These are phyloP conservation scores for Agonopterix heracliana DNA, from an alignment of 2,888 invertebrate species.

Conservation along the genomic window DNA sequence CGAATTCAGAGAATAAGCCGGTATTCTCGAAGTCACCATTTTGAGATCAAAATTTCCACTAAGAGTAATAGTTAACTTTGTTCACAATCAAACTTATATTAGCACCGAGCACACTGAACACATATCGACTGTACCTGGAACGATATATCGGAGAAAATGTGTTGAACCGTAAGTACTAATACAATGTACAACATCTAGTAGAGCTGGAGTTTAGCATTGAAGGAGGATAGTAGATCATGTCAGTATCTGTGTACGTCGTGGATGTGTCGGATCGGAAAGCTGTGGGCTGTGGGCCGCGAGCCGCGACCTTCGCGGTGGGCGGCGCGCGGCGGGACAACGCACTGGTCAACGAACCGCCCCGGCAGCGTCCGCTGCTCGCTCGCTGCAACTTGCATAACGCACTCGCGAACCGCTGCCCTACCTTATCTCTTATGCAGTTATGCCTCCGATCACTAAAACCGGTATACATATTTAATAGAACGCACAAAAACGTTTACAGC, in stretches of 20 bases:
- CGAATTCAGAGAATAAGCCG: slow-evolving; percentile 78
- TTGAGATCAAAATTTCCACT: slow-evolving; percentile 73
- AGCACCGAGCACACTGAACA: slow-evolving; percentile 66
- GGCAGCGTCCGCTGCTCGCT: slow-evolving; percentile 35
- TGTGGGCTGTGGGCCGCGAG: slow-evolving; percentile 42
- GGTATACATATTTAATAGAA: slow-evolving; percentile 22
- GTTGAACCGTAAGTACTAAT: slow-evolving; percentile 32
- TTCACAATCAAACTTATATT: slow-evolving; percentile 55
- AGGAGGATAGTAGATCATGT: neutral
- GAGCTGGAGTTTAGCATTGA: slow-evolving; percentile 2
- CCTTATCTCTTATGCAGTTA: slow-evolving; percentile 54
- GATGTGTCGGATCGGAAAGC: slow-evolving; percentile 15
- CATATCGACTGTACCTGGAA: slow-evolving; percentile 72
- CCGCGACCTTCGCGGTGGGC: slow-evolving; percentile 68
- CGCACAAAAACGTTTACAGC: slow-evolving; percentile 14
- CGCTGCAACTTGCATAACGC: slow-evolving; percentile 62
- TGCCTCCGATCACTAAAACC: slow-evolving; percentile 27
- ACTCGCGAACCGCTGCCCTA: slow-evolving; percentile 39
- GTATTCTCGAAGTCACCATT: slow-evolving; percentile 80
- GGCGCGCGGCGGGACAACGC: slow-evolving; percentile 63
- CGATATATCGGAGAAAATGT: slow-evolving; percentile 30
- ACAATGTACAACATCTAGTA: slow-evolving; percentile 1
- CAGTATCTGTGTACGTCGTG: neutral
- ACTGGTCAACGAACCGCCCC: slow-evolving; percentile 74
- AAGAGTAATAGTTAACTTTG: slow-evolving; percentile 37